Conservation (phyloP, 2,113 vertebrate genomes). For the Amphiprion percula region DNA sequence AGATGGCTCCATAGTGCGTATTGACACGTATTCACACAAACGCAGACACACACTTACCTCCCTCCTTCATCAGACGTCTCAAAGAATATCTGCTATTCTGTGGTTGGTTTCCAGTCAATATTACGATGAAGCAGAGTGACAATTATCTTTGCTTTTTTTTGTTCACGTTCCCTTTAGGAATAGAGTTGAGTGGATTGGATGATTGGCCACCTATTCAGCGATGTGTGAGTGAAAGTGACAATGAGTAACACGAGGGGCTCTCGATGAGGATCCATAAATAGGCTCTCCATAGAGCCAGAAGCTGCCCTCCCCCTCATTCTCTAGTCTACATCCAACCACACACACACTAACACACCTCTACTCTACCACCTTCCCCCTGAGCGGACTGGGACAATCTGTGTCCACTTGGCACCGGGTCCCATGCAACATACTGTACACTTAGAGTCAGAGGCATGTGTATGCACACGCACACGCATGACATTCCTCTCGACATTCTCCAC, state of each 20-base stretch:
- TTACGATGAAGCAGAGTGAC: slow-evolving; percentile 26
- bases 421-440: slow-evolving; percentile 42
- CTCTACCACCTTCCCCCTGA: slow-evolving; percentile 38
- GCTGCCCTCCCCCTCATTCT: slow-evolving; percentile 50
- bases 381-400: slow-evolving; percentile 65
- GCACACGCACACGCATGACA: slow-evolving; percentile 37
- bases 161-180: slow-evolving; percentile 39
- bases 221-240: slow-evolving; percentile 66
- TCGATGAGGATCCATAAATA: slow-evolving; percentile 73
- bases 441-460: slow-evolving; percentile 20
- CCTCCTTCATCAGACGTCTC: neutral
- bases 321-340: slow-evolving; percentile 19
- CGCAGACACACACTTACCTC: neutral
- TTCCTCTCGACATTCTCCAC: slow-evolving; percentile 52
- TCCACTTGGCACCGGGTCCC: slow-evolving; percentile 58
- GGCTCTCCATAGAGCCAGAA: slow-evolving; percentile 58
- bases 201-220: slow-evolving; percentile 66
- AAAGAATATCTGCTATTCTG: slow-evolving; percentile 22
- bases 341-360: slow-evolving; percentile 29
- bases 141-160: slow-evolving; percentile 53
- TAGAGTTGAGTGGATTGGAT: slow-evolving; percentile 60
- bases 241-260: slow-evolving; percentile 66
- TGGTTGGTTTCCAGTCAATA: slow-evolving; percentile 34
- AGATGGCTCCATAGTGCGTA: neutral
- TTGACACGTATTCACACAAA: neutral